These are phyloP conservation scores for Pachydiplax longipennis DNA, from an alignment of 2,888 invertebrate genomes.

Conservation along the genomic window DNA sequence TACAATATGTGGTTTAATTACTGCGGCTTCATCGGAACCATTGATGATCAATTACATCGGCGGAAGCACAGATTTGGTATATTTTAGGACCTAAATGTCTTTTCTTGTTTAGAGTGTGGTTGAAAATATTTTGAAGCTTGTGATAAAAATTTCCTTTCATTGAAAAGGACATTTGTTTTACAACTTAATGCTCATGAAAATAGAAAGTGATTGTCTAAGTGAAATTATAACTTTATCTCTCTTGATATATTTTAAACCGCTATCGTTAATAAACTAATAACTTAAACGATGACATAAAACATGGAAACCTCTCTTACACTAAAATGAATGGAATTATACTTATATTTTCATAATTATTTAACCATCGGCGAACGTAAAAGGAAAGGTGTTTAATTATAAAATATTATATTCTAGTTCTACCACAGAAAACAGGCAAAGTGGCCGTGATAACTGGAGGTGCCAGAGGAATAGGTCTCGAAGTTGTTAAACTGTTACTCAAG, in stretches of 20 bases:
- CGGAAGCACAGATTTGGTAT: slow-evolving; percentile 66
- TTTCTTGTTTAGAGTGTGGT: background rate
- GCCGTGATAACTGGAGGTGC: slow-evolving; percentile 89
- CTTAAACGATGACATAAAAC: background rate
- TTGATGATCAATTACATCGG: slow-evolving; percentile 68
- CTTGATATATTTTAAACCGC: background rate
- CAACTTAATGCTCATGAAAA: too few species aligned
- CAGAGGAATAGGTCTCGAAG: slow-evolving; percentile 81
- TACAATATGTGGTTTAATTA: slow-evolving; percentile 58
- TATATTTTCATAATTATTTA: too few species aligned
- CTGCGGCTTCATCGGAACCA: slow-evolving; percentile 66
- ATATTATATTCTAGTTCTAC: slow-evolving; percentile 65
- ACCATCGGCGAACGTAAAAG: too few species aligned
- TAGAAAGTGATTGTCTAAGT: background rate
- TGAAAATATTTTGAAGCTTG: too few species aligned
- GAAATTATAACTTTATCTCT: background rate
- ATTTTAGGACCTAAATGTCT: slow-evolving; percentile 48
- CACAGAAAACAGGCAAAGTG: slow-evolving; percentile 70
- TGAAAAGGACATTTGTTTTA: too few species aligned
- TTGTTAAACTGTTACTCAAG: slow-evolving; percentile 76
- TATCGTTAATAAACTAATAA: background rate
- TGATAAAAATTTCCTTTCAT: too few species aligned
- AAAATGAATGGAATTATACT: too few species aligned
- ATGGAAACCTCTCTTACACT: background rate
- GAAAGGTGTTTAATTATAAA: background rate